A percentile compares a stretch with the other conserved stretches of the same genome.
Evolutionary conservation across 2,113 vertebrate species (phyloP).

Genomic region (Stegostoma tigrinum): DNA sequence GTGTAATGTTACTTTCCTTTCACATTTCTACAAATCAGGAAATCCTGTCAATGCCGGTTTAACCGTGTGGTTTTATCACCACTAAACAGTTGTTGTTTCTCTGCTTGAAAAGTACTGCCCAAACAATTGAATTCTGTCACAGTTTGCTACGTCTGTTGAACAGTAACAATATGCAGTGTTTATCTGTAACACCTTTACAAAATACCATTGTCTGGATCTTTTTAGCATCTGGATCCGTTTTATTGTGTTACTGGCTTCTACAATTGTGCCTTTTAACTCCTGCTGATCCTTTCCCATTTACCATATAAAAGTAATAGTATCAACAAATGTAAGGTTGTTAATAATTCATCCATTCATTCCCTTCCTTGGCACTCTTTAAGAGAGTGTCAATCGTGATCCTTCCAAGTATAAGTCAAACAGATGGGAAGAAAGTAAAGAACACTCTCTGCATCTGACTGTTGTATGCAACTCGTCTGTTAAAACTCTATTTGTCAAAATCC

Average conservation of each 20-base stretch:
- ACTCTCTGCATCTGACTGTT: conserved; percentile 8
- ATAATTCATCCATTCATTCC: conserved; percentile 30
- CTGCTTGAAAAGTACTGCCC: conserved; percentile 9
- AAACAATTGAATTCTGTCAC: conserved; percentile 32
- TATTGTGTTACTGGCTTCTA: conserved; percentile 24
- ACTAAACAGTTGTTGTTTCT: background rate
- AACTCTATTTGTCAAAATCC: background rate
- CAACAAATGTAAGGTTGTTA: conserved; percentile 33
- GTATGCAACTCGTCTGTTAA: conserved; percentile 10
- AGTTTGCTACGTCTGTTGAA: background rate
- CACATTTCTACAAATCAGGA: conserved; percentile 2
- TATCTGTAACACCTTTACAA: conserved; percentile 29
- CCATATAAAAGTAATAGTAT: conserved; percentile 3
- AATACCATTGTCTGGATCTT: conserved; percentile 26
- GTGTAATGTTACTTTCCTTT: conserved; percentile 7
- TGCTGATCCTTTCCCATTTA: background rate
- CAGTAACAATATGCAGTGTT: conserved; percentile 15
- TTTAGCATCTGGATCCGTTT: background rate
- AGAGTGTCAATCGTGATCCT: conserved; percentile 33
- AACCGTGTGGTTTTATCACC: conserved; percentile 20
- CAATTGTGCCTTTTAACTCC: conserved; percentile 4
- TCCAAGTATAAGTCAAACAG: conserved; percentile 31
- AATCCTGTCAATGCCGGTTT: background rate
- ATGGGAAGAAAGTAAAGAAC: conserved; percentile 29
- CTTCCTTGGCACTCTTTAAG: conserved; percentile 30